These are phyloP conservation scores for Serrognathus titanus DNA, from an alignment of 2,888 invertebrate genomes.

Conservation along the genomic window DNA sequence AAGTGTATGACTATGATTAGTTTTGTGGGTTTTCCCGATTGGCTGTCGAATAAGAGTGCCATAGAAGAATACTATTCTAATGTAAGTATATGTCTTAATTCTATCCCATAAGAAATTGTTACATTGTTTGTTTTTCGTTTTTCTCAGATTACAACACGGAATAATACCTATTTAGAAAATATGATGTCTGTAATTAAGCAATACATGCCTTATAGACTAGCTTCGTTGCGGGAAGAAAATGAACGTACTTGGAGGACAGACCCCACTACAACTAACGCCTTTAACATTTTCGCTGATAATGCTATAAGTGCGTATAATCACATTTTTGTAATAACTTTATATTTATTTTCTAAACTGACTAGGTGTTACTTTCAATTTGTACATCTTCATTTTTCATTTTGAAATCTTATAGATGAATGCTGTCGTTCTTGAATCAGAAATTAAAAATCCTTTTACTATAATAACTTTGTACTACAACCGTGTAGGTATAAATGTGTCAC, in stretches of 20 bases:
- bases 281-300: conserved; percentile 75
- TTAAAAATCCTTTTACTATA: too few relatives aligned
- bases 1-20: conserved; percentile 73
- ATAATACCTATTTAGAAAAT: conserved; percentile 63
- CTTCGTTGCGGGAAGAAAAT: conserved; percentile 55
- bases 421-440: too few relatives aligned
- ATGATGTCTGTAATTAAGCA: conserved; percentile 63
- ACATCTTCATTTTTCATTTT: too few relatives aligned
- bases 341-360: conserved; percentile 5
- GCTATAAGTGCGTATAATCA: conserved; percentile 65
- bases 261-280: conserved; percentile 78
- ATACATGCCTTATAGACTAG: conserved; percentile 54
- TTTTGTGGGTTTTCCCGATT: conserved; percentile 74
- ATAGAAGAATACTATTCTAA: conserved; percentile 67
- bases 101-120: too few relatives aligned
- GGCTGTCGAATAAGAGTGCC: conserved; percentile 64
- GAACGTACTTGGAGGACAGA: conserved; percentile 69
- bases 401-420: too few relatives aligned
- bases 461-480: too few relatives aligned
- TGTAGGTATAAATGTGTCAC: too few relatives aligned
- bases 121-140: conserved; percentile 2
- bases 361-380: too few relatives aligned
- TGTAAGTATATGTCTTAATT: conserved; percentile 42
- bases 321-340: neutral
- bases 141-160: conserved; percentile 54